phyloP scores from a whole-genome alignment of 1,140 invertebrate species.

The Ostrea edulis region DNA sequence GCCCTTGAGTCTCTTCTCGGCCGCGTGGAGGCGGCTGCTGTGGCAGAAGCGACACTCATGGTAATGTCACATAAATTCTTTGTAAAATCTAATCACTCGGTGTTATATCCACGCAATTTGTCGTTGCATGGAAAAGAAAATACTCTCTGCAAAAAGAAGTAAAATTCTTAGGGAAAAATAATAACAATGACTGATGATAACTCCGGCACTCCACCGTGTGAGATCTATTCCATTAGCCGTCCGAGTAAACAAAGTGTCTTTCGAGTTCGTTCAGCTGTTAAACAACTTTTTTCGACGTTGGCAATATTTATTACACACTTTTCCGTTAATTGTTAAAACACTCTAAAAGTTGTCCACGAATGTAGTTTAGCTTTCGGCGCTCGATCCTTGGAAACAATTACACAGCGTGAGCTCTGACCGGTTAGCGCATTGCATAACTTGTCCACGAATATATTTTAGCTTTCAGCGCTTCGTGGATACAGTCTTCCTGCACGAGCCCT shows the following conservation, averaged over 20 bases:
- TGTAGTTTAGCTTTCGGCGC: background rate
- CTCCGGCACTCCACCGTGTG: background rate
- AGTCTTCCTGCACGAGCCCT: no score
- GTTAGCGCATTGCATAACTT: no score
- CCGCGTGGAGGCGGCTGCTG: slow-evolving; percentile 47
- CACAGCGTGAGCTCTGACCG: no score
- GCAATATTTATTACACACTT: slow-evolving; percentile 15
- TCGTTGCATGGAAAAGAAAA: background rate
- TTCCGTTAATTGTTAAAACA: slow-evolving; percentile 37
- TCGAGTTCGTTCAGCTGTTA: slow-evolving; percentile 1
- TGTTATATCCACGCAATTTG: background rate
- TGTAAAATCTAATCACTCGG: background rate
- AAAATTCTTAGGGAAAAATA: background rate
- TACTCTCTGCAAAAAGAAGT: background rate
- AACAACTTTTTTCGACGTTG: slow-evolving; percentile 14
- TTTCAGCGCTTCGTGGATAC: no score
- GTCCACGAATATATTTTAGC: no score
- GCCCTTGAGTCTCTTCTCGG: slow-evolving; percentile 46
- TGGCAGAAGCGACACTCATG: slow-evolving; percentile 48
- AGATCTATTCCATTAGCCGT: slow-evolving; percentile 11
- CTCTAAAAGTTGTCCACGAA: background rate
- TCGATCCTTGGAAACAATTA: background rate
- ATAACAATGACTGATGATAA: background rate
- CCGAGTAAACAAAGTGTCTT: slow-evolving; percentile 22
- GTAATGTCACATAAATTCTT: background rate